These are phyloP conservation scores for Pithys albifrons DNA, from an alignment of 2,113 vertebrate genomes.

Conservation along the genomic window DNA sequence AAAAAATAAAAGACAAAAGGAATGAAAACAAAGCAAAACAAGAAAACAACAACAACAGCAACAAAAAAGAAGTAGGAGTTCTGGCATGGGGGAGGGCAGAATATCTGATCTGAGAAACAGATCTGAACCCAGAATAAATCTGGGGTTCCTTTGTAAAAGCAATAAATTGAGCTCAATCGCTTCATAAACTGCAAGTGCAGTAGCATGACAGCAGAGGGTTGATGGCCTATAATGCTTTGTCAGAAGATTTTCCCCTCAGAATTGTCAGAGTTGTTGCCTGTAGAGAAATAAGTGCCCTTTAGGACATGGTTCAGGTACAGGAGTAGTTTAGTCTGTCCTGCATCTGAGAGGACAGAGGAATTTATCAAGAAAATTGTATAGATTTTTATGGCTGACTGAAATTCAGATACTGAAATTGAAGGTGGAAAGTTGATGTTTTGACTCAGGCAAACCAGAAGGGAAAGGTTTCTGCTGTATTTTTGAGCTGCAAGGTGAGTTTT, in stretches of 20 bases:
- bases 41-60: not conserved
- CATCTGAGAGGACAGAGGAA: conserved; percentile 2
- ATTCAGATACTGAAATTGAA: conserved; percentile 1
- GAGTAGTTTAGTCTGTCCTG: conserved; percentile 57
- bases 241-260: conserved; percentile 53
- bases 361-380: not conserved
- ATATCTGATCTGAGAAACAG: not conserved
- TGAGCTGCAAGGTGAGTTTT: not conserved
- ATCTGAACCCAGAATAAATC: not conserved
- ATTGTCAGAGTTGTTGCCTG: not conserved
- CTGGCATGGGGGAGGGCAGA: not conserved
- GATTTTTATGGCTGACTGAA: conserved; percentile 27
- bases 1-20: not conserved
- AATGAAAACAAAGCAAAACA: not conserved
- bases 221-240: conserved; percentile 41
- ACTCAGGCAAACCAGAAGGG: conserved; percentile 8
- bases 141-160: not conserved
- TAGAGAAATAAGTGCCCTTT: conserved; percentile 35
- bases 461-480: conserved; percentile 39
- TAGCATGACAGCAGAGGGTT: conserved; percentile 14
- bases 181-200: conserved; percentile 32
- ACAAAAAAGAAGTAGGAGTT: not conserved
- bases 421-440: conserved; percentile 46
- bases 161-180: conserved; percentile 6
- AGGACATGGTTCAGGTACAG: conserved; percentile 37